Percentiles rank a stretch among this genome's conserved stretches.
Conservation (phyloP, 2,113 vertebrate genomes). For the Erythrocebus patas region DNA sequence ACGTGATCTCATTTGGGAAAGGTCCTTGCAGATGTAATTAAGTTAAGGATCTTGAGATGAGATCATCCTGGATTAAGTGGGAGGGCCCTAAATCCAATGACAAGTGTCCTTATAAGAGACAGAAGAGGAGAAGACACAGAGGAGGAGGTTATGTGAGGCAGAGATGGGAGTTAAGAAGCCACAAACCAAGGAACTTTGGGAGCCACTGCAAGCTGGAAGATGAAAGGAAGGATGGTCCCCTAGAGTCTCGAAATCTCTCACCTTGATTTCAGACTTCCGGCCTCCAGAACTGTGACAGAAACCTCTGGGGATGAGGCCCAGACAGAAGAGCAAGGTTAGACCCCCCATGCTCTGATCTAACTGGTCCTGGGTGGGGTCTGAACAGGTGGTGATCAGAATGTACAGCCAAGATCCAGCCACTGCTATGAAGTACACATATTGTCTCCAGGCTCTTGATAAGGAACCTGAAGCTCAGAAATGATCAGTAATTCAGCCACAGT, state of each 20-base stretch:
- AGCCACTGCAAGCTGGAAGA: neutral
- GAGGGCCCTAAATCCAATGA: neutral
- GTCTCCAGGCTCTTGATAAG: neutral
- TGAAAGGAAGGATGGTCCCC: neutral
- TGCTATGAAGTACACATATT: neutral
- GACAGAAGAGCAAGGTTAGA: neutral
- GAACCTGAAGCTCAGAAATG: neutral
- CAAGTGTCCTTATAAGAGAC: neutral
- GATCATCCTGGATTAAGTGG: slow-evolving; percentile 4
- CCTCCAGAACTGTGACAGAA: neutral
- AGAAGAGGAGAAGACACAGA: neutral
- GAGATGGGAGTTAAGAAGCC: neutral
- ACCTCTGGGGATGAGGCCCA: neutral
- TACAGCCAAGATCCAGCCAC: neutral
- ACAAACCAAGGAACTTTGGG: neutral
- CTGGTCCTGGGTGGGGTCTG: neutral
- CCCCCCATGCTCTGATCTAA: neutral
- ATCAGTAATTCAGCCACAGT: neutral
- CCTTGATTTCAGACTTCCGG: neutral
- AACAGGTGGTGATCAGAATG: neutral
- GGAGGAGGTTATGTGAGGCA: neutral
- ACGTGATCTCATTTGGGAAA: neutral
- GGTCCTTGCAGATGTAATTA: slow-evolving; percentile 16
- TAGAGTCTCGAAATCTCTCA: too few relatives aligned
- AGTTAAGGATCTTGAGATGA: neutral